These are phyloP conservation scores for Melanophora roralis DNA, from an alignment of 2,888 invertebrate genomes.

Conservation along the genomic window DNA sequence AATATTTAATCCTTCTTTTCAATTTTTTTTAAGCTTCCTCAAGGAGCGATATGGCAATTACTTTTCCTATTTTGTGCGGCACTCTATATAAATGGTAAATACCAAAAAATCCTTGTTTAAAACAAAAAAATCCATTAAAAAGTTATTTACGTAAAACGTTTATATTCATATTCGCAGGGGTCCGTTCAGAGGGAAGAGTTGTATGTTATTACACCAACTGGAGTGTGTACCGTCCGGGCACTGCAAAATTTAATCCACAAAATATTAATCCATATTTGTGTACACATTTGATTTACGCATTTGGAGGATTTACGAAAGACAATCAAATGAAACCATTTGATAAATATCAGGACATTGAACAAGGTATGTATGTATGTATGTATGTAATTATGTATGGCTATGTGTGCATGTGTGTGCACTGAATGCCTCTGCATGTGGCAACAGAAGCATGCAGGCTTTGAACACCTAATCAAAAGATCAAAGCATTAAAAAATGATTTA, in stretches of 20 bases:
- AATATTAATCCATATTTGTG: constrained; percentile 97
- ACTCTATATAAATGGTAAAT: constrained; percentile 73
- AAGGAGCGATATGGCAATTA: constrained; percentile 75
- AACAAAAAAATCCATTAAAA: not conserved
- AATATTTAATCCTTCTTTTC: constrained; percentile 46
- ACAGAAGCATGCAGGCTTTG: not conserved
- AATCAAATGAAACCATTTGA: constrained; percentile 94
- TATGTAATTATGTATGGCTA: too few species aligned
- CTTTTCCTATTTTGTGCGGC: constrained; percentile 73
- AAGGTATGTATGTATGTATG: constrained; percentile 81
- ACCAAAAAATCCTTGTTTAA: not conserved
- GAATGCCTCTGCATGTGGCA: not conserved
- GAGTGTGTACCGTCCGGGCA: constrained; percentile 94
- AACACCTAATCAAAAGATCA: constrained; percentile 23
- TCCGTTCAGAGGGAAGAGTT: constrained; percentile 82
- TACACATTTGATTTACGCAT: constrained; percentile 95
- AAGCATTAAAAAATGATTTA: constrained; percentile 48
- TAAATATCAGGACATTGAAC: constrained; percentile 96
- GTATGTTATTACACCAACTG: constrained; percentile 96
- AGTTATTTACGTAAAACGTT: not conserved
- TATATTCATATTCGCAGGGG: constrained; percentile 67
- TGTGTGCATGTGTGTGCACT: not conserved
- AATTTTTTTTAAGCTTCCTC: constrained; percentile 71
- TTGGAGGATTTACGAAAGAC: constrained; percentile 94
- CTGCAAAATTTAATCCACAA: constrained; percentile 93